phyloP scores from a whole-genome alignment of 2,113 vertebrate species.

The Mesocricetus auratus region DNA sequence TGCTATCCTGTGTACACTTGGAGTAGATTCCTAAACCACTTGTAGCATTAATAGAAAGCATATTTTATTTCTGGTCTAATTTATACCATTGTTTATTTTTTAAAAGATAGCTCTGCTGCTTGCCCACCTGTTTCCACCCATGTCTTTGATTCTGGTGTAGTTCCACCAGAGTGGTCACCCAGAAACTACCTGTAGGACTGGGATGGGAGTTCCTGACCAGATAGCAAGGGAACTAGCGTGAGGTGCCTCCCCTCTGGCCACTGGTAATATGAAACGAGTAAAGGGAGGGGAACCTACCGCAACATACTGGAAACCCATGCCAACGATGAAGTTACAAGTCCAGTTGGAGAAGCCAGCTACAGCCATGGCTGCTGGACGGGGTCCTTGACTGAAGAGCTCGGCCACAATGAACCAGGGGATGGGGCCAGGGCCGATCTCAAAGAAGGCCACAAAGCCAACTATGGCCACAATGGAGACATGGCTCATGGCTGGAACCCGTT shows the following conservation, averaged over 20 bases:
- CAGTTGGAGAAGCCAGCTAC: conserved; percentile 93
- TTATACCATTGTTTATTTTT: background rate
- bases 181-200: background rate
- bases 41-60: background rate
- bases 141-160: background rate
- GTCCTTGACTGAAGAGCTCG: conserved; percentile 94
- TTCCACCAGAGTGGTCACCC: background rate
- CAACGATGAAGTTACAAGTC: conserved; percentile 94
- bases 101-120: background rate
- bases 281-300: conserved; percentile 87
- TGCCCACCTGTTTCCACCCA: background rate
- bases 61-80: conserved; percentile 11
- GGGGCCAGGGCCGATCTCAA: conserved; percentile 94
- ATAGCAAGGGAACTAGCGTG: background rate
- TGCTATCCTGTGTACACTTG: background rate
- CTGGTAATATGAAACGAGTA: rapidly evolving
- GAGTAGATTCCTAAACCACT: background rate
- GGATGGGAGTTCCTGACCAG: background rate
- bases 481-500: conserved; percentile 90
- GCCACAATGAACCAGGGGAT: conserved; percentile 97
- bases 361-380: conserved; percentile 93
- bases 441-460: conserved; percentile 95
- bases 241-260: background rate
- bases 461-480: conserved; percentile 93
- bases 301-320: conserved; percentile 93